These are phyloP conservation scores for Lithobates sylvaticus DNA, from an alignment of 2,797 vertebrate genomes.

Conservation along the genomic window DNA sequence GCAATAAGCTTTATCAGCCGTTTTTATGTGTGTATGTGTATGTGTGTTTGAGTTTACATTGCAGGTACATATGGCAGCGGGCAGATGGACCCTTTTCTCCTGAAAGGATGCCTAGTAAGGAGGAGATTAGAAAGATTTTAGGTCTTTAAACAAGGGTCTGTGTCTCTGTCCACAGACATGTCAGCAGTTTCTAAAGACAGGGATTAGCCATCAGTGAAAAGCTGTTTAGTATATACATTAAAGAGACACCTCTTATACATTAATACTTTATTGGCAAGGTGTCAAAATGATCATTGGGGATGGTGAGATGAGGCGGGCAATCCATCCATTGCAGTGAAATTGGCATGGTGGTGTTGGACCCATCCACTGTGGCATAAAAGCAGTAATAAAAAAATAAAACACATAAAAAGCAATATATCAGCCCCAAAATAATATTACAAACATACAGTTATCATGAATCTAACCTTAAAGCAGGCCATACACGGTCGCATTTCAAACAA, in stretches of 20 bases:
- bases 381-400: too few relatives aligned
- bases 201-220: conserved; percentile 64
- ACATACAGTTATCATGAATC: too few relatives aligned
- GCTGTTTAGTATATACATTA: conserved; percentile 45
- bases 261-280: not conserved
- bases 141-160: conserved; percentile 78
- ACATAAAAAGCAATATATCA: too few relatives aligned
- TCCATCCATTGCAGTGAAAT: not conserved
- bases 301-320: too few relatives aligned
- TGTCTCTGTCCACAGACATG: conserved; percentile 60
- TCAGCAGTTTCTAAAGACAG: conserved; percentile 63
- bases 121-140: conserved; percentile 77
- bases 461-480: too few relatives aligned
- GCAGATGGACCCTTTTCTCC: conserved; percentile 82
- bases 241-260: conserved; percentile 43
- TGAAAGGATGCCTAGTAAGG: conserved; percentile 78
- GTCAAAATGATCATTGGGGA: not conserved
- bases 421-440: too few relatives aligned
- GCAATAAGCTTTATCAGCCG: too few relatives aligned
- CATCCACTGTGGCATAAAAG: too few relatives aligned
- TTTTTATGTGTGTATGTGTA: too few relatives aligned
- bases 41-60: not conserved
- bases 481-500: too few relatives aligned
- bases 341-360: too few relatives aligned
- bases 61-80: conserved; percentile 78